phyloP scores from a whole-genome alignment of 2,113 vertebrate genomes.

The Numida meleagris region DNA sequence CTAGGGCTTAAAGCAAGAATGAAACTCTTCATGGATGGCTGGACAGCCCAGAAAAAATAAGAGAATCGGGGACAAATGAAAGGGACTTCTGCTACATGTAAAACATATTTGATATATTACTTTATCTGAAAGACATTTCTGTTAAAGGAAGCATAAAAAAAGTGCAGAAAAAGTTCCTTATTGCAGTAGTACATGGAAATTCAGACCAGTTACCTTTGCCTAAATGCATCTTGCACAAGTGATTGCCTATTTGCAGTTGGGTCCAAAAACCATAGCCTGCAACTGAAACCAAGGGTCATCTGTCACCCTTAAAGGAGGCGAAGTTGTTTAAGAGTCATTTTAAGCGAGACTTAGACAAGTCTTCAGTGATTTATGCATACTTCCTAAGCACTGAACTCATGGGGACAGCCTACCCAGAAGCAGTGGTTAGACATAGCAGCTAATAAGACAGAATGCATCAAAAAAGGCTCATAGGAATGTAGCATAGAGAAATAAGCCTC shows the following conservation, averaged over 20 bases:
- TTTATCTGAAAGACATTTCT: background rate
- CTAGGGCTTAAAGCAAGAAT: background rate
- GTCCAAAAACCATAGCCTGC: background rate
- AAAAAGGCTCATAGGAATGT: background rate
- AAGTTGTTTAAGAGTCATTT: background rate
- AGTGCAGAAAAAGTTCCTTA: background rate
- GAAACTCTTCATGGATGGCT: background rate
- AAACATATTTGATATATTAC: background rate
- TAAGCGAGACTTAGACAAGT: background rate
- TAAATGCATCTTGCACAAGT: background rate
- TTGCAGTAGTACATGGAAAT: background rate
- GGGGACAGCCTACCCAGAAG: background rate
- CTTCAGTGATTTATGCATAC: background rate
- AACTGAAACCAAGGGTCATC: background rate
- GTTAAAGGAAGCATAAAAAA: background rate
- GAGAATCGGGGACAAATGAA: background rate
- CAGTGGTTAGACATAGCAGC: background rate
- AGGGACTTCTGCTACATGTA: background rate
- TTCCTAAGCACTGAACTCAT: background rate
- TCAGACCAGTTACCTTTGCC: background rate
- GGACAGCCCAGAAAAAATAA: background rate
- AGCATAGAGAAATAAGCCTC: background rate
- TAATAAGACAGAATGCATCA: background rate
- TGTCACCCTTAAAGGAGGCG: background rate
- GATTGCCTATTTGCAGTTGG: background rate